Conservation (phyloP, 2,888 invertebrate species). For the Chirona hameri region DNA sequence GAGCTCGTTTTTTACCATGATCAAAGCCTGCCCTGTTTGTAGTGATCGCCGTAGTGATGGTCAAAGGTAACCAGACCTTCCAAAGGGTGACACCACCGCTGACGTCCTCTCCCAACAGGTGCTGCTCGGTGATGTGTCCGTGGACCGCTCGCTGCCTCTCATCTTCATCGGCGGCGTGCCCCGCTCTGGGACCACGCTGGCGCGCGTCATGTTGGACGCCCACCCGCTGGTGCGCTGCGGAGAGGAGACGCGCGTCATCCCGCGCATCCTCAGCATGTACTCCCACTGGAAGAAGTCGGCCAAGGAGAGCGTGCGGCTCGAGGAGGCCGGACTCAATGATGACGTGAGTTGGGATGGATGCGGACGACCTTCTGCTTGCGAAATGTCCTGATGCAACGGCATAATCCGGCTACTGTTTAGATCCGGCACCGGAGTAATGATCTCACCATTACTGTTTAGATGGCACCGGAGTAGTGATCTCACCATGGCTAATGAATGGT, state of each 20-base stretch:
- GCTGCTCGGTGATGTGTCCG: background rate
- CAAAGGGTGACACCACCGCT: too few species aligned
- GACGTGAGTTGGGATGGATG: conserved; percentile 54
- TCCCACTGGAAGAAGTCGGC: conserved; percentile 93
- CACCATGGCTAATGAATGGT: too few species aligned
- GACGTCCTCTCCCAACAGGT: background rate
- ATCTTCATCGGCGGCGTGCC: conserved; percentile 98
- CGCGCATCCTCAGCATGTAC: conserved; percentile 85
- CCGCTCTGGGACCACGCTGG: conserved; percentile 92
- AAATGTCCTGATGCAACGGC: too few species aligned
- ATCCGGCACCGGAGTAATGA: too few species aligned
- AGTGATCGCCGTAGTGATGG: too few species aligned
- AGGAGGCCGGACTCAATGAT: conserved; percentile 90
- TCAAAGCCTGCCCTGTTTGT: too few species aligned
- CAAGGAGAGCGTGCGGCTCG: conserved; percentile 81
- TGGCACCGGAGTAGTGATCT: too few species aligned
- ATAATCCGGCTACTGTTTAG: too few species aligned
- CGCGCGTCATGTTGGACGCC: conserved; percentile 97
- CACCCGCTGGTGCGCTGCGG: conserved; percentile 96
- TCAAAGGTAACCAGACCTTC: too few species aligned
- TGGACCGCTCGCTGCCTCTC: conserved; percentile 58
- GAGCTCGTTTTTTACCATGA: too few species aligned
- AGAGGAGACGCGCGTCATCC: conserved; percentile 95
- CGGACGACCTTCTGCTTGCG: background rate
- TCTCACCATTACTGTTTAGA: too few species aligned